phyloP scores from a whole-genome alignment of 2,888 invertebrate species.

The Celastrina argiolus region DNA sequence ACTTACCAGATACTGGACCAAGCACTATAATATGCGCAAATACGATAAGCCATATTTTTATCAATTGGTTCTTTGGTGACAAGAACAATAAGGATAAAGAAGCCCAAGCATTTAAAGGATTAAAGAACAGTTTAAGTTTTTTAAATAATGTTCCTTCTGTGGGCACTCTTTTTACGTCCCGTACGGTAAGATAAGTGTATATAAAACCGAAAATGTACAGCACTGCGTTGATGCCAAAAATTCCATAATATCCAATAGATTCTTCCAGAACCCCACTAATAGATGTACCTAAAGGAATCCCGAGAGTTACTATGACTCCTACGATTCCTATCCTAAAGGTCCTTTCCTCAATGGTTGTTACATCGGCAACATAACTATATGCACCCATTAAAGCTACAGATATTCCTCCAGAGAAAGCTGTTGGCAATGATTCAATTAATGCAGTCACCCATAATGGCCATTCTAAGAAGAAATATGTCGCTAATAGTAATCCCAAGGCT shows the following conservation, averaged over 20 bases:
- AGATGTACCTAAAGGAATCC: slow-evolving; percentile 68
- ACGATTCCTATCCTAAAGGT: slow-evolving; percentile 80
- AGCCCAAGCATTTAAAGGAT: slow-evolving; percentile 59
- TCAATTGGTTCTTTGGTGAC: slow-evolving; percentile 44
- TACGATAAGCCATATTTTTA: slow-evolving; percentile 56
- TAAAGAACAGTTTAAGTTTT: slow-evolving; percentile 52
- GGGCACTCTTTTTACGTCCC: slow-evolving; percentile 51
- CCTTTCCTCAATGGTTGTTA: slow-evolving; percentile 76
- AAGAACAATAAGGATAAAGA: slow-evolving; percentile 60
- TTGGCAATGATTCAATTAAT: slow-evolving; percentile 72
- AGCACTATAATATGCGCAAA: slow-evolving; percentile 61
- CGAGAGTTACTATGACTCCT: slow-evolving; percentile 70
- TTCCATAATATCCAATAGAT: slow-evolving; percentile 63
- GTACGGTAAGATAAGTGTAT: slow-evolving; percentile 54
- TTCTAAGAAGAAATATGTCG: slow-evolving; percentile 74
- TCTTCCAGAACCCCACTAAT: slow-evolving; percentile 73
- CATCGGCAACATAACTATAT: slow-evolving; percentile 79
- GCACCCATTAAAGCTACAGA: slow-evolving; percentile 77
- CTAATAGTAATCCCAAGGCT: slow-evolving; percentile 66
- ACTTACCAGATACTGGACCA: slow-evolving; percentile 66
- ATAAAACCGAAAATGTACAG: slow-evolving; percentile 57
- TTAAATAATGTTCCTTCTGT: slow-evolving; percentile 45
- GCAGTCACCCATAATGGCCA: slow-evolving; percentile 76
- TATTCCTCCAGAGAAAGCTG: slow-evolving; percentile 78
- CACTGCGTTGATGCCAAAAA: slow-evolving; percentile 53